phyloP scores from a whole-genome alignment of 2,888 invertebrate species.

The Xestia rhomboidea region DNA sequence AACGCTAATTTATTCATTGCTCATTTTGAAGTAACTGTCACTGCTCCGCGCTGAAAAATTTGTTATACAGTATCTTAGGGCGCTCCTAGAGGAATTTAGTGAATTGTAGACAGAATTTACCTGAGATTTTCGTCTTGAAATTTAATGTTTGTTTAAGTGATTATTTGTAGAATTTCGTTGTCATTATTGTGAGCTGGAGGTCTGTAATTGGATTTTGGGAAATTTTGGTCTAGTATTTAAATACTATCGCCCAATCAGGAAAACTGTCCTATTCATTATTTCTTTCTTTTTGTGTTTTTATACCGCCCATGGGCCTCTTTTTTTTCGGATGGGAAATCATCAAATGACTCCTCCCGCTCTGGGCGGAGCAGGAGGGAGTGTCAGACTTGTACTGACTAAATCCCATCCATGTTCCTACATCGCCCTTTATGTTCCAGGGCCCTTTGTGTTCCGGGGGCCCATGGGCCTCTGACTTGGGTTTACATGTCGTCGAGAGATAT shows the following conservation, averaged over 20 bases:
- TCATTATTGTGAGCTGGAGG: not conserved
- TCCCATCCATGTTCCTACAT: too few species aligned
- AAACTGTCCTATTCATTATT: too few species aligned
- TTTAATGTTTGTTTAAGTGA: not conserved
- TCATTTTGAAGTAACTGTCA: conserved; percentile 79
- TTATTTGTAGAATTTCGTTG: conserved; percentile 10
- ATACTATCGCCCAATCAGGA: not conserved
- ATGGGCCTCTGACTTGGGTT: too few species aligned
- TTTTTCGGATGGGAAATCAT: too few species aligned
- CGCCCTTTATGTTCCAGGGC: too few species aligned
- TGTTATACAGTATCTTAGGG: conserved; percentile 46
- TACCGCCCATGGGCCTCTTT: too few species aligned
- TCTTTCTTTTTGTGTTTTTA: too few species aligned
- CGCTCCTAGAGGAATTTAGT: conserved; percentile 31
- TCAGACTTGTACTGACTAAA: too few species aligned
- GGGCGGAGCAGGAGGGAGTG: too few species aligned
- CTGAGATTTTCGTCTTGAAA: conserved; percentile 30
- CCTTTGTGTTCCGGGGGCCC: too few species aligned
- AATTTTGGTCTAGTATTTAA: not conserved
- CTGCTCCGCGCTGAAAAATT: conserved; percentile 60
- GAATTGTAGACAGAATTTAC: conserved; percentile 23
- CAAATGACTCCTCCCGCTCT: too few species aligned
- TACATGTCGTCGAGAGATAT: too few species aligned
- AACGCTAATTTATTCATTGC: conserved; percentile 84
- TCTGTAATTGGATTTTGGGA: not conserved